These are phyloP conservation scores for Apeira syringaria DNA, from an alignment of 2,888 invertebrate species.

Conservation along the genomic window DNA sequence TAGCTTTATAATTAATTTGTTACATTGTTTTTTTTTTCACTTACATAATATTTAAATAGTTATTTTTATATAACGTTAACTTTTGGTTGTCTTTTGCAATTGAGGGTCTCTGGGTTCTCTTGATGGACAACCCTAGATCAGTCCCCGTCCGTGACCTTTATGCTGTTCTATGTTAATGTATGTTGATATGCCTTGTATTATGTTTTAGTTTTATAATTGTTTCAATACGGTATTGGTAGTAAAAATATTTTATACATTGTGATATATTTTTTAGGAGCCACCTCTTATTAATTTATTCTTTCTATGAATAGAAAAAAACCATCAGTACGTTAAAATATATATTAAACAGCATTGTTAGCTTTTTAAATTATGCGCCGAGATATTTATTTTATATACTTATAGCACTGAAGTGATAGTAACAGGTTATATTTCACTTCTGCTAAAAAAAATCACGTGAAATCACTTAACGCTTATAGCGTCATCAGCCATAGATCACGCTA, in stretches of 20 bases:
- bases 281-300: too few relatives aligned
- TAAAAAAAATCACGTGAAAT: too few relatives aligned
- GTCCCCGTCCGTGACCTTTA: constrained; percentile 47
- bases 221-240: constrained; percentile 3
- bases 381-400: too few relatives aligned
- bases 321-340: too few relatives aligned
- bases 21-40: constrained; percentile 78
- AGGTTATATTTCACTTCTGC: too few relatives aligned
- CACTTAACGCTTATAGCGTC: too few relatives aligned
- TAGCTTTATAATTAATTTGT: constrained; percentile 83
- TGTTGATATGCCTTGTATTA: constrained; percentile 14
- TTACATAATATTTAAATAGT: constrained; percentile 81
- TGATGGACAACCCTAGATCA: constrained; percentile 63
- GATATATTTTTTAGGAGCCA: neutral
- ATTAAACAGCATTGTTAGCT: too few relatives aligned
- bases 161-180: constrained; percentile 30
- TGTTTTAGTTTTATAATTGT: constrained; percentile 8
- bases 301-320: too few relatives aligned
- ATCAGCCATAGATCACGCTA: too few relatives aligned
- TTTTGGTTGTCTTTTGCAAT: constrained; percentile 82
- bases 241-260: constrained; percentile 7
- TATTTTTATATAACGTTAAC: constrained; percentile 80
- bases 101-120: constrained; percentile 68
- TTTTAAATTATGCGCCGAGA: too few relatives aligned
- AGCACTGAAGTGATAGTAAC: too few relatives aligned